These are phyloP conservation scores for Monochamus alternatus DNA, from an alignment of 2,888 invertebrate species.

Conservation along the genomic window DNA sequence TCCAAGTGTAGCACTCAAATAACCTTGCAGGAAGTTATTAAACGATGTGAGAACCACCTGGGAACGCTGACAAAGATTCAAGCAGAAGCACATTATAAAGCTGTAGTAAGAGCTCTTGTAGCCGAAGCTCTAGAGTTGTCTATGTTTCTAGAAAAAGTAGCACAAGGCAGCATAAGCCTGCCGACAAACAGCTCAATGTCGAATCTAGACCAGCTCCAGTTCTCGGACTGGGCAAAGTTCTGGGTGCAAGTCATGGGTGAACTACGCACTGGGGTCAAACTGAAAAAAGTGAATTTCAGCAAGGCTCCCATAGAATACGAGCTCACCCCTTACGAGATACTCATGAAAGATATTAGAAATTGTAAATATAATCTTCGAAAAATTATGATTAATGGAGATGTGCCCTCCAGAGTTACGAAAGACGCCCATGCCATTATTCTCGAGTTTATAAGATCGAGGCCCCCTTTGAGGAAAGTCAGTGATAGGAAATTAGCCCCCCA, in stretches of 20 bases:
- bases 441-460: constrained; percentile 96
- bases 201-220: constrained; percentile 87
- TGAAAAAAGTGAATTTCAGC: constrained; percentile 89
- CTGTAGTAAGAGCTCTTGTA: constrained; percentile 93
- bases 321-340: constrained; percentile 95
- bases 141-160: constrained; percentile 90
- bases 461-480: constrained; percentile 92
- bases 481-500: constrained; percentile 88
- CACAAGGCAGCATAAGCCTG: constrained; percentile 79
- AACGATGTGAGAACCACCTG: constrained; percentile 61
- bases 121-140: constrained; percentile 93
- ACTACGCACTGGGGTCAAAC: constrained; percentile 90
- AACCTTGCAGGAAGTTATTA: constrained; percentile 59
- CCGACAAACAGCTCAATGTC: constrained; percentile 77
- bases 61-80: constrained; percentile 71
- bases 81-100: constrained; percentile 88
- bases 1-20: constrained; percentile 62
- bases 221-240: constrained; percentile 95
- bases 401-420: constrained; percentile 89
- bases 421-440: constrained; percentile 96
- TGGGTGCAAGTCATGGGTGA: constrained; percentile 97
- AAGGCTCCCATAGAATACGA: constrained; percentile 91
- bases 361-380: constrained; percentile 92
- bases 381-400: constrained; percentile 86
- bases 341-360: constrained; percentile 96